Evolutionary conservation across 1,140 invertebrate species (phyloP).

Genomic region (Eciton burchellii): DNA sequence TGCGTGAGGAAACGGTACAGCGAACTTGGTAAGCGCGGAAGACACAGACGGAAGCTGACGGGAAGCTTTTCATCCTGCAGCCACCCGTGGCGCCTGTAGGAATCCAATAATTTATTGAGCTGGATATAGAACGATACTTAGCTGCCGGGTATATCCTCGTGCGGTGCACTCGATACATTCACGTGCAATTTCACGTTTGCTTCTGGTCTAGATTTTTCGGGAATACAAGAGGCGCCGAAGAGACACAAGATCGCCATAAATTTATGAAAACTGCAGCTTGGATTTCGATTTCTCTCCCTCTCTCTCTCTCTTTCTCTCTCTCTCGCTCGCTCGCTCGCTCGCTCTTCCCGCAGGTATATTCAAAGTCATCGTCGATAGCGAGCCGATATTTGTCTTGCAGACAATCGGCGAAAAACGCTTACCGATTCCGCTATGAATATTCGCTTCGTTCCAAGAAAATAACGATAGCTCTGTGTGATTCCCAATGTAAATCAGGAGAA

Average conservation of each 20-base stretch:
- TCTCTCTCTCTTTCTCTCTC: conserved; percentile 1
- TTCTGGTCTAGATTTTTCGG: conserved; percentile 23
- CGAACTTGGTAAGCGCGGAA: conserved; percentile 14
- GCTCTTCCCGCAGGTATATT: conserved; percentile 28
- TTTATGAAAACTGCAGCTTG: conserved; percentile 40
- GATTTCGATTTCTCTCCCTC: neutral
- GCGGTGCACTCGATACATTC: neutral
- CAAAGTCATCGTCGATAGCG: conserved; percentile 13
- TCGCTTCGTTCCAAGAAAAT: conserved; percentile 20
- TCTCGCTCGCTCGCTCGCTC: neutral
- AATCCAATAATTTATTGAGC: conserved; percentile 64
- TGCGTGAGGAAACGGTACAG: conserved; percentile 7
- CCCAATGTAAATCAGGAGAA: conserved; percentile 19
- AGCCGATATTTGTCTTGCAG: conserved; percentile 32
- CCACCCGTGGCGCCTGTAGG: conserved; percentile 24
- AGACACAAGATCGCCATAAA: conserved; percentile 27
- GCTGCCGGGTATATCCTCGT: neutral
- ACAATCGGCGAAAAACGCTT: conserved; percentile 18
- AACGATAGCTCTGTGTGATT: neutral
- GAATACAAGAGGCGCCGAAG: conserved; percentile 31
- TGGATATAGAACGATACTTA: conserved; percentile 56
- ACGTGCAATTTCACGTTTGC: neutral
- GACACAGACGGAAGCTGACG: neutral
- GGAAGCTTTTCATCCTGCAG: conserved; percentile 46
- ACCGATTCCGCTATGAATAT: conserved; percentile 33